Evolutionary conservation across 2,888 invertebrate genomes (phyloP), one percentile per base, ranked within the genome.

Genomic region (Lithodes maja): DNA sequence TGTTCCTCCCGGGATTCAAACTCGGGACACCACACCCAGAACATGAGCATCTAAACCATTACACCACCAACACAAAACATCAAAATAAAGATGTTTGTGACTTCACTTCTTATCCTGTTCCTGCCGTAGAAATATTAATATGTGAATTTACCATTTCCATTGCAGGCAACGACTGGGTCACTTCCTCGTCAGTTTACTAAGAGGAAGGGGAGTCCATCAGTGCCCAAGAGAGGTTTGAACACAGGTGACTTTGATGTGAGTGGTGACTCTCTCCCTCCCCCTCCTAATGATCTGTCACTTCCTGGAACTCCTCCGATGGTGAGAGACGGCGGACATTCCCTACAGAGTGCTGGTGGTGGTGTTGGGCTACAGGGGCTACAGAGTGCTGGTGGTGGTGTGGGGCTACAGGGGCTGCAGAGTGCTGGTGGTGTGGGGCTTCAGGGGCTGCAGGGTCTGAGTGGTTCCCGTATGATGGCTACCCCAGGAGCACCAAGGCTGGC

Each of bases 361-460:
- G 33, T 33, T 0, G 33, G 33, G 33, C 33, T 33, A 33, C 33
- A 33, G 33, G 33, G 33, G 33, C 33, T 33, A 33, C 33, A 33
- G 33, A 33, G 33, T 33, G 33, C 33, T 33, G 33, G 33, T 33
- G 33, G 33, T 33, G 33, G 33, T 33, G 33, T 33, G 33, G 33
- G 33, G 33, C 33, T 33, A 33, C 33, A 33, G 33, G 33, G 33
- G 33, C 33, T 33, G 33, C 84, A 86, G 50, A 69, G 68, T 12
- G 69, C 90, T 17, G 69, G 81, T 17, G 78, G 89, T 12, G 87
- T 86, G 2, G 91, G 91, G 12, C 85, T 91, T 0, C 91, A 91
- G 17, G 91, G 91, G n/a, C 90, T 91, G 53, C 91, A 91, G 83
- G 91, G 91, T 3, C 78, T 91, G n/a, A 91, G 91, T 77, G 91